phyloP scores from a whole-genome alignment of 2,113 vertebrate species.

The Cyanistes caeruleus region DNA sequence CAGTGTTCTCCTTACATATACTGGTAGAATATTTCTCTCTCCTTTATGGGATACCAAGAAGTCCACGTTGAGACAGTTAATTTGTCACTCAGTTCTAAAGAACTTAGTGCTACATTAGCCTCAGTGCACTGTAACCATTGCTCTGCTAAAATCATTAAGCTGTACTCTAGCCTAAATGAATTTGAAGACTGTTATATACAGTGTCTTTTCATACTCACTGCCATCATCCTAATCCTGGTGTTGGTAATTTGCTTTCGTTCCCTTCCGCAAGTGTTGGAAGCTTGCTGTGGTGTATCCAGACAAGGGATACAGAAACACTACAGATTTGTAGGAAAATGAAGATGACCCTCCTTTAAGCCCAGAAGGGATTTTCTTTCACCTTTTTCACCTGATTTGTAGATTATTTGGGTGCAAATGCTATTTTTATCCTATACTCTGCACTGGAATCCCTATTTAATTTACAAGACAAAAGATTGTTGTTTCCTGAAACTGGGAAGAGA shows the following conservation, averaged over 20 bases:
- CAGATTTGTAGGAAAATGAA: background rate
- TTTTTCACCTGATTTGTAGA: background rate
- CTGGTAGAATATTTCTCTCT: background rate
- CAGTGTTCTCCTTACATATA: background rate
- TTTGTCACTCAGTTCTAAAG: background rate
- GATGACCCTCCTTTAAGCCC: background rate
- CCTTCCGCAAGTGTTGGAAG: background rate
- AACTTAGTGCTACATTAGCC: background rate
- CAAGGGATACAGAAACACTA: background rate
- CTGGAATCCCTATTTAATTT: background rate
- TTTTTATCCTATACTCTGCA: background rate
- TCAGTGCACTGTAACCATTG: background rate
- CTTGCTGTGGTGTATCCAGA: background rate
- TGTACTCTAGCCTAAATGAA: background rate
- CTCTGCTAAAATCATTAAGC: slow-evolving; percentile 1
- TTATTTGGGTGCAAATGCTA: background rate
- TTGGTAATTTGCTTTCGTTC: background rate
- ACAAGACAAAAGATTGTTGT: background rate
- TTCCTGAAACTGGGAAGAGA: background rate
- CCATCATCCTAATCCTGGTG: background rate
- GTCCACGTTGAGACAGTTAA: background rate
- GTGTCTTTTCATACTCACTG: background rate
- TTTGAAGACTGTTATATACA: background rate
- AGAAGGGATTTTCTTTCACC: background rate
- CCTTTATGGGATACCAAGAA: background rate